Evolutionary conservation across 2,797 vertebrate genomes (phyloP).

Genomic region (Cossypha caffra): DNA sequence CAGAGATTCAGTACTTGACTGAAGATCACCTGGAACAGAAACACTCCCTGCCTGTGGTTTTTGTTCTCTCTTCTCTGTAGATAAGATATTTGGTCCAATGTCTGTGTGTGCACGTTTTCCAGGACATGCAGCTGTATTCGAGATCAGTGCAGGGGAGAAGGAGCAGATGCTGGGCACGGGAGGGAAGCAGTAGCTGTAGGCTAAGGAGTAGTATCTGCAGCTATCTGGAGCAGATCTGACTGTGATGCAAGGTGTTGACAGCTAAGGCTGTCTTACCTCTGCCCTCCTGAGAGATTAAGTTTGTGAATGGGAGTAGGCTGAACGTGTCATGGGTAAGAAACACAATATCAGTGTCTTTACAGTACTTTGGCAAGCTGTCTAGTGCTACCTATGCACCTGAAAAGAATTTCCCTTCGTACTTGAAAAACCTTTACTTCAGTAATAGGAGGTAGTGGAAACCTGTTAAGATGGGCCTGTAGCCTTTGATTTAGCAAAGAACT

Average conservation of each 20-base stretch:
- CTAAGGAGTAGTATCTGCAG: background rate
- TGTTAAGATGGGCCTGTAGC: background rate
- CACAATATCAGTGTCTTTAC: background rate
- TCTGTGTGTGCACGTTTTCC: background rate
- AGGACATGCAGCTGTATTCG: background rate
- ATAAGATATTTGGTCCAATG: constrained; percentile 31
- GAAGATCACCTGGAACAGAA: background rate
- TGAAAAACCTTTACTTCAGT: background rate
- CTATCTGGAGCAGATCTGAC: background rate
- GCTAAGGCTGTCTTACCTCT: background rate
- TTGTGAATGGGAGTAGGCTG: background rate
- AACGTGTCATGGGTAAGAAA: background rate
- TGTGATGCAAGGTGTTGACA: background rate
- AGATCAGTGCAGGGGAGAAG: background rate
- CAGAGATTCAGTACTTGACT: background rate
- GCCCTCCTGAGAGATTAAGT: background rate
- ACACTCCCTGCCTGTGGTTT: background rate
- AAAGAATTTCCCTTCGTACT: background rate
- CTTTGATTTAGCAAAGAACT: background rate
- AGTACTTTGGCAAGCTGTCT: background rate
- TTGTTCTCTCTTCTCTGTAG: background rate
- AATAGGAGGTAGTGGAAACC: background rate
- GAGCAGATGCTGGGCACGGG: background rate
- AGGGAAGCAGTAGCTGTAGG: background rate
- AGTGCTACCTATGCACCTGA: background rate